phyloP scores from a whole-genome alignment of 2,113 vertebrate species.

The Vulpes vulpes region DNA sequence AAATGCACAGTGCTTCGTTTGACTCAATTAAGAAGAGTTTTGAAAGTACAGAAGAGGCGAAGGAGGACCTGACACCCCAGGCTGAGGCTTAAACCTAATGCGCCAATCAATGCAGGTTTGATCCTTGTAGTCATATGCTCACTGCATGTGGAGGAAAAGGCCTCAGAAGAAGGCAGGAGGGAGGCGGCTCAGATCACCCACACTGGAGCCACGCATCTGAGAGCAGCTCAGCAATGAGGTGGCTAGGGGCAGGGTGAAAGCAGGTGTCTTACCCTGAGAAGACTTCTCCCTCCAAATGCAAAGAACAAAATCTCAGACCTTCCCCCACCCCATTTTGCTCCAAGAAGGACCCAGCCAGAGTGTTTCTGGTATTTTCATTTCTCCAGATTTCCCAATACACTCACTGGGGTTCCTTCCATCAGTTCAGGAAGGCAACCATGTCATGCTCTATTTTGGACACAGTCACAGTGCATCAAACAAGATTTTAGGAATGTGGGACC shows the following conservation, averaged over 20 bases:
- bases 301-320: background rate
- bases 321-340: rapidly evolving
- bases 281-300: background rate
- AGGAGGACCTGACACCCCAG: background rate
- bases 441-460: background rate
- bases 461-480: background rate
- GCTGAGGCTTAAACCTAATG: background rate
- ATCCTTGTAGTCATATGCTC: background rate
- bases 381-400: background rate
- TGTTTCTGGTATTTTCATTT: background rate
- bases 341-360: background rate
- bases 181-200: rapidly evolving
- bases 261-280: background rate
- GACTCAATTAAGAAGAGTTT: background rate
- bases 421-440: background rate
- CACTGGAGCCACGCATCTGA: rapidly evolving
- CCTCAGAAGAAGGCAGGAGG: background rate
- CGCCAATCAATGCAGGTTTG: too few species aligned
- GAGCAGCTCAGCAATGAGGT: background rate
- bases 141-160: background rate
- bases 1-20: background rate
- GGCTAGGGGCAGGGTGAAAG: too few species aligned
- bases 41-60: background rate
- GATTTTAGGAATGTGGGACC: background rate
- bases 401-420: background rate